Base-by-base conservation (phyloP, 2,797 vertebrate species). In the Passerculus sandwichensis region DNA sequence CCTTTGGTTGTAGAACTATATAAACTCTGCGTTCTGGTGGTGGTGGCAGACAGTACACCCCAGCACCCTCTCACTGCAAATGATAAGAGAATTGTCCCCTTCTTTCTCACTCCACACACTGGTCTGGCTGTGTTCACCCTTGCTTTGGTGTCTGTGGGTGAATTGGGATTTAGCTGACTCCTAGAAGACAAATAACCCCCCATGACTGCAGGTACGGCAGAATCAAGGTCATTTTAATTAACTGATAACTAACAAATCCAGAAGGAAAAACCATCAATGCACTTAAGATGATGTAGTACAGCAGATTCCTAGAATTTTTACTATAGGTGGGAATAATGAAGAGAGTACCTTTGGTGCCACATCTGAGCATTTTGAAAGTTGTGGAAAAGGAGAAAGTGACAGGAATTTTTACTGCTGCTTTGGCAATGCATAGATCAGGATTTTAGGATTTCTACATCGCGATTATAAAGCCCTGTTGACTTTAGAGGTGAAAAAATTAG, bases 1-100 rank as follows among this genome's bases (percentile, higher is more conserved):
- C 22, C 7, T 85, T 75, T 90, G 6, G 7, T 47, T 91, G 42
- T 56, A 66, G 36, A 82, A 15, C 25, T 40, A 3, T 11, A 11
- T 32, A 84, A 64, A 7, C 4, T 19, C 10, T 34, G 6, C 1
- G 1, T 65, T 4, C 2, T 57, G 26, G 5, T 76, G 32, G 12
- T n/a, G 34, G n/a, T 56, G n/a, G 19, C 23, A 79, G 25, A 44
- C 10, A 67, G 14, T 59, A 27, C 30, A 54, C 1, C 5, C 9
- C 6, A 4, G 15, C 5, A 32, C 5, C 20, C 12, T 27, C n/a
- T 23, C 38, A 44, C 13, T 21, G 36, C 0, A 29, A 44, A 16
- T 32, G 2, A 14, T 19, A 57, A 47, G 61, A 77, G 32, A 65
- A 59, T 15, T 12, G 38, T 47, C 5, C 5, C 1, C 5, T 65